A percentile compares a stretch with the other conserved stretches of the same genome.
Conservation (phyloP, 2,888 invertebrate genomes). For the Ecdyonurus torrentis region DNA sequence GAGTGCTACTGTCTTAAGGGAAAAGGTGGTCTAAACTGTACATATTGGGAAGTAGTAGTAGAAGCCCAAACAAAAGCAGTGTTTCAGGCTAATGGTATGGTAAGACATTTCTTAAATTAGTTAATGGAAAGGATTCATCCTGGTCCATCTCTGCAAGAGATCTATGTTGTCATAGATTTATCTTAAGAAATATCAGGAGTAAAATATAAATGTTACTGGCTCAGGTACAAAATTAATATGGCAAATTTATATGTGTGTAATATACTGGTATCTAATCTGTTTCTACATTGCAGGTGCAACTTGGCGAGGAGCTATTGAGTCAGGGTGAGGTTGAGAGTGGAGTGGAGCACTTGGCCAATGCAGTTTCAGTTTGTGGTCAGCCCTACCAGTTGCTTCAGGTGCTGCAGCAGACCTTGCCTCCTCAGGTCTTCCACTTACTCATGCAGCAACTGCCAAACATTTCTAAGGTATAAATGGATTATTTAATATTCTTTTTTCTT, state of each 20-base stretch:
- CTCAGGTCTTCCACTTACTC: constrained; percentile 81
- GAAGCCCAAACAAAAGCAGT: too few species aligned
- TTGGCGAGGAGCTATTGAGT: constrained; percentile 80
- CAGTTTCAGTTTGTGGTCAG: constrained; percentile 94
- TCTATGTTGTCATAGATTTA: too few species aligned
- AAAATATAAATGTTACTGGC: not conserved
- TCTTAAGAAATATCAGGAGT: too few species aligned
- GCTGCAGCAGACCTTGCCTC: constrained; percentile 88
- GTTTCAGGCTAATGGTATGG: too few species aligned
- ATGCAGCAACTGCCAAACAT: constrained; percentile 62
- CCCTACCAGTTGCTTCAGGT: constrained; percentile 76
- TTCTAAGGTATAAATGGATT: constrained; percentile 34
- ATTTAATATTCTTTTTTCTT: too few species aligned
- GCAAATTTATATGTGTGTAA: not conserved
- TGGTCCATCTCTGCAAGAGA: too few species aligned
- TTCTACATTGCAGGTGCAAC: constrained; percentile 64
- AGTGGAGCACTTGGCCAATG: constrained; percentile 90
- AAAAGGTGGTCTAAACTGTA: too few species aligned
- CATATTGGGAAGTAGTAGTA: too few species aligned
- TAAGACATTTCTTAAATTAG: too few species aligned
- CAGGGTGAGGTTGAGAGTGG: constrained; percentile 79
- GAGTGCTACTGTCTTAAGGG: too few species aligned
- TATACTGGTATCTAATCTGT: constrained; percentile 3
- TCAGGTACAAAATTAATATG: not conserved
- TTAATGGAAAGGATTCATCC: too few species aligned